phyloP scores from a whole-genome alignment of 2,888 invertebrate genomes.

The Cheilosia grossa region DNA sequence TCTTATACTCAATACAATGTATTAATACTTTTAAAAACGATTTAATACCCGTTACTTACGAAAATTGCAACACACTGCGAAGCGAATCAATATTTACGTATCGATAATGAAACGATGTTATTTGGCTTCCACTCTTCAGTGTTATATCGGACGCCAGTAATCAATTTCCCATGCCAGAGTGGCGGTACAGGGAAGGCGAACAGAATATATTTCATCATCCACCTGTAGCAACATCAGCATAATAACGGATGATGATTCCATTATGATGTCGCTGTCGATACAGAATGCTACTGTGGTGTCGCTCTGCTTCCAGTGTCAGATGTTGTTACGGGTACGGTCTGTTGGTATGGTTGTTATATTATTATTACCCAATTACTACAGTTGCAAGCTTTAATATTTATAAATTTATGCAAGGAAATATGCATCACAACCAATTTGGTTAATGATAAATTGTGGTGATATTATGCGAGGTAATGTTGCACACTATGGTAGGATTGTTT shows the following conservation, averaged over 20 bases:
- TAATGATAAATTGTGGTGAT: conserved; percentile 27
- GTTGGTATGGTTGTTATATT: conserved; percentile 45
- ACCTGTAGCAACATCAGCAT: conserved; percentile 68
- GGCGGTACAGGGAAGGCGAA: neutral
- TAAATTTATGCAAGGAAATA: conserved; percentile 35
- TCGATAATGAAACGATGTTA: conserved; percentile 12
- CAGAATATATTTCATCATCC: conserved; percentile 22
- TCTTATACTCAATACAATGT: neutral
- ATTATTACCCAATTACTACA: conserved; percentile 54
- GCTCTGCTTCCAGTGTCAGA: conserved; percentile 33
- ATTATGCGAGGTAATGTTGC: neutral
- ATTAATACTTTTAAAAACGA: neutral
- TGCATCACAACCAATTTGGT: conserved; percentile 40
- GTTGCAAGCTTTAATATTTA: conserved; percentile 45
- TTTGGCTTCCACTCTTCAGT: conserved; percentile 2
- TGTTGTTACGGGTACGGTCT: conserved; percentile 21
- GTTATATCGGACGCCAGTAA: conserved; percentile 17
- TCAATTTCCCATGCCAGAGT: conserved; percentile 28
- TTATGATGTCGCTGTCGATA: conserved; percentile 57
- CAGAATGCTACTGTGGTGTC: conserved; percentile 46
- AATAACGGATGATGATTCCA: conserved; percentile 67
- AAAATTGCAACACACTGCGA: neutral
- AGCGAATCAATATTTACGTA: conserved; percentile 20
- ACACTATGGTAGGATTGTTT: neutral
- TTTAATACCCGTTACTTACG: neutral